Evolutionary conservation across 2,888 invertebrate species (phyloP).

Genomic region (Yponomeuta cagnagella): DNA sequence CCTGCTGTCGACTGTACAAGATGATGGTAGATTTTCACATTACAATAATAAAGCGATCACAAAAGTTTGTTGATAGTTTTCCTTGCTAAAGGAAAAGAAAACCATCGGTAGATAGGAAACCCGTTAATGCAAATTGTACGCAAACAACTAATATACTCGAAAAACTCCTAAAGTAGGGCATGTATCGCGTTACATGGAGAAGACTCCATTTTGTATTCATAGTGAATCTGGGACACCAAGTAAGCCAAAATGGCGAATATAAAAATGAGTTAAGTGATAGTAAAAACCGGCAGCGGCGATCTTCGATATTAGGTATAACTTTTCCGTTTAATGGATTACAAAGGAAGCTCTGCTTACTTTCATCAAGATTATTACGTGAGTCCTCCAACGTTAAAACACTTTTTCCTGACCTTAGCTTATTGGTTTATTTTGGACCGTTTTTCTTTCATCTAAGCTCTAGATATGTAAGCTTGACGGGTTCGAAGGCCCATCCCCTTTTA

Average conservation of each 20-base stretch:
- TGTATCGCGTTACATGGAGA: conserved; percentile 49
- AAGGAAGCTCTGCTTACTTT: conserved; percentile 28
- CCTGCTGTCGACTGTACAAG: no score
- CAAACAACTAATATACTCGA: conserved; percentile 41
- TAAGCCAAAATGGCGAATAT: conserved; percentile 60
- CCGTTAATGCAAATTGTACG: conserved; percentile 29
- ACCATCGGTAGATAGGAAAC: conserved; percentile 9
- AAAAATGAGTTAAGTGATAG: conserved; percentile 70
- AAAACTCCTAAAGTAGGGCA: conserved; percentile 48
- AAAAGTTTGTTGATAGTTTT: background rate
- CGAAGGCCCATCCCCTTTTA: conserved; percentile 5
- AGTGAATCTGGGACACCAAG: conserved; percentile 55
- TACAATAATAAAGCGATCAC: background rate
- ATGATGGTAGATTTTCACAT: background rate
- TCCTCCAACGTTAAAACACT: background rate
- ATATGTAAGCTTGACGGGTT: background rate
- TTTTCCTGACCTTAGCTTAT: no score
- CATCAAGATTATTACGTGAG: background rate
- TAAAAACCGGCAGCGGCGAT: conserved; percentile 44
- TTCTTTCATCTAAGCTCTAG: background rate
- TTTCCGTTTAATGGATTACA: conserved; percentile 52
- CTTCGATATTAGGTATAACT: conserved; percentile 50
- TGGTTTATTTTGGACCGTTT: background rate
- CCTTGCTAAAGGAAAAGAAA: background rate
- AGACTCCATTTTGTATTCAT: conserved; percentile 55